A percentile compares a stretch with the other conserved stretches of the same genome.
Evolutionary conservation across 2,797 vertebrate species (phyloP).

Genomic region (Malurus splendens): DNA sequence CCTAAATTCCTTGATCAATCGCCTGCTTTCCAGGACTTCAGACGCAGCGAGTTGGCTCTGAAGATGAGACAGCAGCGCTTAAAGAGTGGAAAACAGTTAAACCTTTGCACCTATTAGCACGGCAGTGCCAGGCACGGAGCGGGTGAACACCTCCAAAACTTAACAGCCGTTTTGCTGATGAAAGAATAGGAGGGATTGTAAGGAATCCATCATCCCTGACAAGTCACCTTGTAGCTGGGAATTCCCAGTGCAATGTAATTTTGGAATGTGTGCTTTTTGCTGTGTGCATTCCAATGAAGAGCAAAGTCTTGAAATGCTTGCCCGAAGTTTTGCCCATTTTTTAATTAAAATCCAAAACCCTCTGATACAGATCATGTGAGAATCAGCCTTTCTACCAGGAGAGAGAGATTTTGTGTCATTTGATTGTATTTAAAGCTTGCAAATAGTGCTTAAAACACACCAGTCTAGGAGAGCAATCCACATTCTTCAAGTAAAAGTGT

Average conservation of each 20-base stretch:
- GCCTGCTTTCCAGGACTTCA: slow-evolving; percentile 58
- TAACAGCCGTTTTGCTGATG: slow-evolving; percentile 46
- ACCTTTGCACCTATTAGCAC: slow-evolving; percentile 55
- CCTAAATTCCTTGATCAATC: slow-evolving; percentile 68
- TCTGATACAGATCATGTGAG: background rate
- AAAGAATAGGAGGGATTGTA: slow-evolving; percentile 48
- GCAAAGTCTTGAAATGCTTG: background rate
- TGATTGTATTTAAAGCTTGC: background rate
- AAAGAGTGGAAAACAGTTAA: slow-evolving; percentile 56
- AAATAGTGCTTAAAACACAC: background rate
- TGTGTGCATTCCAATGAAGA: background rate
- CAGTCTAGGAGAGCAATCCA: background rate
- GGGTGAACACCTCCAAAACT: slow-evolving; percentile 52
- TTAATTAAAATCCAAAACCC: background rate
- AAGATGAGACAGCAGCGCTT: slow-evolving; percentile 58
- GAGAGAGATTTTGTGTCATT: background rate
- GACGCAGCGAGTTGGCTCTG: slow-evolving; percentile 46
- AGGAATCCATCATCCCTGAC: slow-evolving; percentile 45
- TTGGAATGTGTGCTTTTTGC: background rate
- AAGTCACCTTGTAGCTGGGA: slow-evolving; percentile 42
- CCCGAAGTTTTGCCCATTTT: background rate
- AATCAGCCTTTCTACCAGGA: background rate
- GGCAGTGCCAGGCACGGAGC: background rate
- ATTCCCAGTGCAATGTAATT: background rate
- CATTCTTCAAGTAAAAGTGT: rapidly evolving